Evolutionary conservation across 2,113 vertebrate species (phyloP).

Genomic region (Psilopogon haemacephalus): DNA sequence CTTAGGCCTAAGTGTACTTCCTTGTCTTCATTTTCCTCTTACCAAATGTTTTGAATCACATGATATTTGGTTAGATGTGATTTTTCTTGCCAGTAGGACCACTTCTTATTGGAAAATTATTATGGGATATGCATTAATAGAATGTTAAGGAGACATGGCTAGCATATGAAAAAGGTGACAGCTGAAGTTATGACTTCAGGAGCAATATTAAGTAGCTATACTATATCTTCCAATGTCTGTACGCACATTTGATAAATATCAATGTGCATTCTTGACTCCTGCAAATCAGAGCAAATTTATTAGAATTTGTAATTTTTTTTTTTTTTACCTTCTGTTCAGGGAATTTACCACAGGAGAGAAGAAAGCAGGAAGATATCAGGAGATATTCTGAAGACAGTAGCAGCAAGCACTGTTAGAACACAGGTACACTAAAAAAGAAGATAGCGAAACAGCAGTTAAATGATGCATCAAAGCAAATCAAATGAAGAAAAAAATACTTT

Average conservation of each 20-base stretch:
- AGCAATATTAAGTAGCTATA: not conserved
- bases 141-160: not conserved
- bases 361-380: not conserved
- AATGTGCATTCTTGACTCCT: not conserved
- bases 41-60: not conserved
- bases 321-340: not conserved
- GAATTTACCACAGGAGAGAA: not conserved
- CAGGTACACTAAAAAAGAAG: not conserved
- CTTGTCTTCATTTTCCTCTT: not conserved
- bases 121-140: not conserved
- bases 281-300: not conserved
- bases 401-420: not conserved
- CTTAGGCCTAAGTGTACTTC: not conserved
- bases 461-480: not conserved
- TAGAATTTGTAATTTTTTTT: not conserved
- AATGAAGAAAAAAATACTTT: not conserved
- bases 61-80: not conserved
- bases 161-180: not conserved
- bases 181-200: not conserved
- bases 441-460: not conserved
- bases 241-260: slow-evolving; percentile 18
- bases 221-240: not conserved
- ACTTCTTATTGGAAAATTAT: not conserved
- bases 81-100: not conserved
- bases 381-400: not conserved